phyloP scores from a whole-genome alignment of 2,888 invertebrate genomes.

The Brassicogethes aeneus region DNA sequence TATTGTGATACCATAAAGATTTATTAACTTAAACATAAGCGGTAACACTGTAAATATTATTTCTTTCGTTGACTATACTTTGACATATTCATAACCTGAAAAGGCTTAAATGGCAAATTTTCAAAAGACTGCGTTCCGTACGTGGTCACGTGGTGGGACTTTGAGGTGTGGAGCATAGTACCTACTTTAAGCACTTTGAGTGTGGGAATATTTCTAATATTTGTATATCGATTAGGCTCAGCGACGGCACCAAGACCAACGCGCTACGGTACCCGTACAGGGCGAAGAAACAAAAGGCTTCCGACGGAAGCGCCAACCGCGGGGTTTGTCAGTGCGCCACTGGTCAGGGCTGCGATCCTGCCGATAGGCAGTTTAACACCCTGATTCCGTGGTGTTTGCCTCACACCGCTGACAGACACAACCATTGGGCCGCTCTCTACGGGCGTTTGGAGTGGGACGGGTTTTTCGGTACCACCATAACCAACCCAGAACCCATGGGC shows the following conservation, averaged over 20 bases:
- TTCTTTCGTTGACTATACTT: too few relatives aligned
- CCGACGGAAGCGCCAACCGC: too few relatives aligned
- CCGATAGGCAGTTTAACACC: slow-evolving; percentile 71
- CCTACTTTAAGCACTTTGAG: too few relatives aligned
- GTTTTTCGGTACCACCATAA: slow-evolving; percentile 76
- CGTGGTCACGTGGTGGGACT: too few relatives aligned
- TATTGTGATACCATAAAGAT: too few relatives aligned
- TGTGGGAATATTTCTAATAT: too few relatives aligned
- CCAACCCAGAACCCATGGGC: slow-evolving; percentile 85
- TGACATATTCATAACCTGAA: too few relatives aligned
- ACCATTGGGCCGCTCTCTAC: slow-evolving; percentile 81
- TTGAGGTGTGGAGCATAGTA: too few relatives aligned
- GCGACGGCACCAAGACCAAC: slow-evolving; percentile 59
- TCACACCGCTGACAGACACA: slow-evolving; percentile 77
- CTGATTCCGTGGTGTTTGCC: slow-evolving; percentile 84
- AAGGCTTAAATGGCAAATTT: too few relatives aligned
- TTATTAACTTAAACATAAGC: too few relatives aligned
- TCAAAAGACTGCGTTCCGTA: too few relatives aligned
- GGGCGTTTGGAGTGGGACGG: slow-evolving; percentile 76
- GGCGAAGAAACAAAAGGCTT: slow-evolving; percentile 44
- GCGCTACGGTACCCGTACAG: slow-evolving; percentile 46
- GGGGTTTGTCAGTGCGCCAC: slow-evolving; percentile 74
- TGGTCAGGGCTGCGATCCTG: slow-evolving; percentile 55
- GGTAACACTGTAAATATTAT: too few relatives aligned
- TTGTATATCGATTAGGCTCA: slow-evolving; percentile 55